These are phyloP conservation scores for Sphenodon punctatus DNA, from an alignment of 2,797 vertebrate species.

Conservation along the genomic window DNA sequence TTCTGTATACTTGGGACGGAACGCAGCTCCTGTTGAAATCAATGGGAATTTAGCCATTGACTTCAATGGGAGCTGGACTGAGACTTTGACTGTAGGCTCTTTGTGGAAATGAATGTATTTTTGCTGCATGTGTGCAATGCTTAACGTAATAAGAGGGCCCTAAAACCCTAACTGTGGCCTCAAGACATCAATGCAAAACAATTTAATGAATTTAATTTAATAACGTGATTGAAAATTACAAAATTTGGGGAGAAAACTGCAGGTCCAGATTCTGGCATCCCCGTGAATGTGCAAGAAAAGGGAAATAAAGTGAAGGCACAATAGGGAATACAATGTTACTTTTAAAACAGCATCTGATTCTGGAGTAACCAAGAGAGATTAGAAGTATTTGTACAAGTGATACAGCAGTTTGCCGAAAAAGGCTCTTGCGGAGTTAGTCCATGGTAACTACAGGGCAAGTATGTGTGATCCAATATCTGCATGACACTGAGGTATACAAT, in stretches of 20 bases:
- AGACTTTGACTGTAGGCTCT: not conserved
- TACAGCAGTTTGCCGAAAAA: not conserved
- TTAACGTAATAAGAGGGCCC: too few relatives aligned
- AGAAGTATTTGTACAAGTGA: not conserved
- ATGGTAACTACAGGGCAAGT: not conserved
- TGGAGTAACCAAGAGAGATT: not conserved
- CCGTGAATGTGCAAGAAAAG: not conserved
- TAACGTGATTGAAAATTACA: not conserved
- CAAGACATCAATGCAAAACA: too few relatives aligned
- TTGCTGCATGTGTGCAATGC: not conserved
- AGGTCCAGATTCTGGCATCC: slow-evolving; percentile 25
- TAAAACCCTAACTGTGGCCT: too few relatives aligned
- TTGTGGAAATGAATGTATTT: not conserved
- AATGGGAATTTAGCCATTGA: too few relatives aligned
- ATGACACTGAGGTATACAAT: not conserved
- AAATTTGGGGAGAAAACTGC: not conserved
- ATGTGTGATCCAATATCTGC: not conserved
- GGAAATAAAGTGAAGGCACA: not conserved
- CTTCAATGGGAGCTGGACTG: too few relatives aligned
- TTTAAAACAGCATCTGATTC: not conserved
- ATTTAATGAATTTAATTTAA: too few relatives aligned
- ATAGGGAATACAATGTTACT: not conserved
- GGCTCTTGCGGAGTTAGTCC: not conserved
- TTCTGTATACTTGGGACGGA: too few relatives aligned
- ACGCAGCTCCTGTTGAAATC: too few relatives aligned